These are phyloP conservation scores for Stichodactyla helianthus DNA, from an alignment of 64 coral and sea anemone species.

Conservation along the genomic window DNA sequence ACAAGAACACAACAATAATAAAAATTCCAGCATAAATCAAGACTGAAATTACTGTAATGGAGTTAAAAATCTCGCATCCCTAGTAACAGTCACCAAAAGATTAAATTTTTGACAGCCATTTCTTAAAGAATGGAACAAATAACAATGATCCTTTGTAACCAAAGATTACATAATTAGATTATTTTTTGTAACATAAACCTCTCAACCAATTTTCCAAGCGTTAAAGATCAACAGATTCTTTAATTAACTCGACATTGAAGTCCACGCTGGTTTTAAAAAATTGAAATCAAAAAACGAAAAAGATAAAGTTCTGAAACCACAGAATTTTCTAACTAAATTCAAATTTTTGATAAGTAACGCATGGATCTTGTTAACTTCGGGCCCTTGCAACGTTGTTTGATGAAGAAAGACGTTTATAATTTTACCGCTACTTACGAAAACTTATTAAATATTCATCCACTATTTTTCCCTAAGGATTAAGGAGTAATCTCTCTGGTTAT, in stretches of 20 bases:
- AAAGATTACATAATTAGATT: background rate
- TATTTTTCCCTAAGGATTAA: background rate
- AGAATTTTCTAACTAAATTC: background rate
- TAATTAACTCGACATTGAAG: background rate
- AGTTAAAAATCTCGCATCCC: background rate
- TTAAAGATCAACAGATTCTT: background rate
- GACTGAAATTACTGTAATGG: background rate
- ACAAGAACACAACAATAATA: background rate
- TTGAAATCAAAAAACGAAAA: background rate
- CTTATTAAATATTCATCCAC: background rate
- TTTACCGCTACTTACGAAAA: constrained; percentile 5
- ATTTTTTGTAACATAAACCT: background rate
- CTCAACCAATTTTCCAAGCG: background rate
- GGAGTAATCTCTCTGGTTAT: background rate
- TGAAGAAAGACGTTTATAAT: background rate
- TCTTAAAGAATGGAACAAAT: background rate
- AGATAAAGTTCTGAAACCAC: background rate
- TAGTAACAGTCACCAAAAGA: background rate
- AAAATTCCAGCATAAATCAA: background rate
- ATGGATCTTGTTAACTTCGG: background rate
- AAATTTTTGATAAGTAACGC: background rate
- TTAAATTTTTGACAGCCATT: background rate
- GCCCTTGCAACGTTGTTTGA: background rate
- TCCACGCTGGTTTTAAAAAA: background rate
- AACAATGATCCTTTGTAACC: background rate